Base-by-base conservation (phyloP, 1,140 invertebrate species). In the Panagrolaimus sp. region DNA sequence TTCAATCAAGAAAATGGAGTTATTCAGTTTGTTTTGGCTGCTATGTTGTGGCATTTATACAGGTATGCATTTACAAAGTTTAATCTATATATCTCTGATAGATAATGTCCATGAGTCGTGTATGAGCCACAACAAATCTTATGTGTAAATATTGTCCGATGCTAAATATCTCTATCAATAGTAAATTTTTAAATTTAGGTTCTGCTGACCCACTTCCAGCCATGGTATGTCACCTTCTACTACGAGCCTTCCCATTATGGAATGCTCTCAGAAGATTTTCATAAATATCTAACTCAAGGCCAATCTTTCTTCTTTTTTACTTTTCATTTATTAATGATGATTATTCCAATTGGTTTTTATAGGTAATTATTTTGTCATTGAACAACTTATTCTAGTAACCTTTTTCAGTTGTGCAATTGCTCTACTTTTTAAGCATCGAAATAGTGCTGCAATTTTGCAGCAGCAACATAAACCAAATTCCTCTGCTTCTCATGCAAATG, bases 151-250 rank as follows among this genome's bases (percentile, higher is more conserved):
- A n/a, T n/a, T n/a, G n/a, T n/a, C n/a, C n/a, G n/a, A n/a, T n/a
- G n/a, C n/a, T n/a, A n/a, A n/a, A n/a, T n/a, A n/a, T n/a, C n/a
- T n/a, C n/a, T n/a, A n/a, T n/a, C n/a, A n/a, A n/a, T n/a, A n/a
- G n/a, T n/a, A n/a, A n/a, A n/a, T 77, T 57, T 71, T 16, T 38
- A 7, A 16, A 38, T 72, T 65, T n/a, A 78, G 77, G 78, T 79
- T 38, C 63, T 79, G 7, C 65, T 31, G 44, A 79, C 78, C 5
- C 78, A 79, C 63, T 79, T 79, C 64, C 78, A 80, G 69, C 68
- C 75, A 23, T 79, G 77, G 77, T 79, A 80, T 61, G 78, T 80
- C 5, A 74, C 74, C 44, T 79, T 79, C 72, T 79, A 79, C 67
- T 79, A 72, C 48, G 78, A 79, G 43, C 78, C 78, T n/a, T 69